These are phyloP conservation scores for Pissodes strobi DNA, from an alignment of 1,140 invertebrate species.

Conservation along the genomic window DNA sequence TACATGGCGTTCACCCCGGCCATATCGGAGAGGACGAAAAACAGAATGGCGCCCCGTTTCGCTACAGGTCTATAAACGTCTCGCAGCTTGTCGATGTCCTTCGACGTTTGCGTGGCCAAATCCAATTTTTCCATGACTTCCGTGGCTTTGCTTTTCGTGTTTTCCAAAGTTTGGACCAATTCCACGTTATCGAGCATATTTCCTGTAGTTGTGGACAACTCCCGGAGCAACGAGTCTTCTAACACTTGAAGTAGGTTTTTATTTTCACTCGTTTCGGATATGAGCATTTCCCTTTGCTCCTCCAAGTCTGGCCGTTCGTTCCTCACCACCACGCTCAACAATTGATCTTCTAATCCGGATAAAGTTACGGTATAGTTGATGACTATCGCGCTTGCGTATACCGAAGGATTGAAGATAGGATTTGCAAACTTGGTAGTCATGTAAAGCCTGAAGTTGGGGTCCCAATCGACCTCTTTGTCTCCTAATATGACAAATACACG, in stretches of 20 bases:
- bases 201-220: constrained; percentile 80
- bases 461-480: constrained; percentile 87
- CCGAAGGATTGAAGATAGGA: constrained; percentile 80
- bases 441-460: constrained; percentile 84
- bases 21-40: constrained; percentile 88
- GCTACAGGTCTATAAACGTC: constrained; percentile 83
- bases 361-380: constrained; percentile 91
- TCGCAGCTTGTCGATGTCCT: constrained; percentile 78
- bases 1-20: constrained; percentile 86
- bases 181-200: constrained; percentile 92
- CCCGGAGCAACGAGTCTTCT: constrained; percentile 80
- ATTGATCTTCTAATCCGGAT: constrained; percentile 83
- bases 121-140: constrained; percentile 74
- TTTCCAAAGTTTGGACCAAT: constrained; percentile 82
- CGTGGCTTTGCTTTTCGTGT: constrained; percentile 80
- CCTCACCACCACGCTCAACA: constrained; percentile 83
- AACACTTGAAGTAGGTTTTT: constrained; percentile 80
- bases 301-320: constrained; percentile 84
- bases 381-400: constrained; percentile 83
- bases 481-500: constrained; percentile 80
- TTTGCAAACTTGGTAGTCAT: constrained; percentile 87
- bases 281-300: constrained; percentile 80
- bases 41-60: constrained; percentile 82
- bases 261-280: constrained; percentile 83
- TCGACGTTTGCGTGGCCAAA: constrained; percentile 71